phyloP scores from a whole-genome alignment of 1,140 invertebrate genomes.

The Araneus ventricosus region DNA sequence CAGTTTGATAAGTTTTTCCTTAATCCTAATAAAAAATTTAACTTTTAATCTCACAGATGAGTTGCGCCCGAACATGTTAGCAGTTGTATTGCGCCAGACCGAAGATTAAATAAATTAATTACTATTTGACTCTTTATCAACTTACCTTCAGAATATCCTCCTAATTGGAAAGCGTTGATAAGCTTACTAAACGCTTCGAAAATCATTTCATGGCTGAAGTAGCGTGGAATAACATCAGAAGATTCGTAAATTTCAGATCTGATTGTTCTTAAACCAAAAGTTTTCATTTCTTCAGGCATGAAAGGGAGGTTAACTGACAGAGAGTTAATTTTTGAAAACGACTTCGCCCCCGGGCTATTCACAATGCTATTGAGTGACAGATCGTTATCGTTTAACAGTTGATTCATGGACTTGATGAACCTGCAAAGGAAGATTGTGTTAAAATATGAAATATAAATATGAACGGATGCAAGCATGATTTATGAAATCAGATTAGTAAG shows the following conservation, averaged over 20 bases:
- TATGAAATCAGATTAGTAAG: too few relatives aligned
- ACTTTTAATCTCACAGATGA: too few relatives aligned
- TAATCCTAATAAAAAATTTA: too few relatives aligned
- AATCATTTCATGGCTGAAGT: background rate
- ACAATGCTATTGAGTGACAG: constrained; percentile 1
- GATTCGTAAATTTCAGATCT: constrained; percentile 20
- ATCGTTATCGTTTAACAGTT: background rate
- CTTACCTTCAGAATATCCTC: constrained; percentile 51
- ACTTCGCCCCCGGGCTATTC: background rate
- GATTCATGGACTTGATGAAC: background rate
- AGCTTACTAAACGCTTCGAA: constrained; percentile 30
- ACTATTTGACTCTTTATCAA: too few relatives aligned
- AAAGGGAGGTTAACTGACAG: background rate
- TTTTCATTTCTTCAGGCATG: background rate
- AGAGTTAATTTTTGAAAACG: background rate
- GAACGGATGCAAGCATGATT: too few relatives aligned
- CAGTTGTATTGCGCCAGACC: too few relatives aligned
- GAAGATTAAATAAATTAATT: too few relatives aligned
- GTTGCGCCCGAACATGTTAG: too few relatives aligned
- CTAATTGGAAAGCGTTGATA: background rate
- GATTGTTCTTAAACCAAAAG: background rate
- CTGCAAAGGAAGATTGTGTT: background rate
- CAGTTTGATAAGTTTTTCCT: too few relatives aligned
- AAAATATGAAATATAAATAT: too few relatives aligned
- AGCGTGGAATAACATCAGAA: constrained; percentile 30